Conservation (phyloP, 2,888 invertebrate genomes). For the Anthoptus insignis region DNA sequence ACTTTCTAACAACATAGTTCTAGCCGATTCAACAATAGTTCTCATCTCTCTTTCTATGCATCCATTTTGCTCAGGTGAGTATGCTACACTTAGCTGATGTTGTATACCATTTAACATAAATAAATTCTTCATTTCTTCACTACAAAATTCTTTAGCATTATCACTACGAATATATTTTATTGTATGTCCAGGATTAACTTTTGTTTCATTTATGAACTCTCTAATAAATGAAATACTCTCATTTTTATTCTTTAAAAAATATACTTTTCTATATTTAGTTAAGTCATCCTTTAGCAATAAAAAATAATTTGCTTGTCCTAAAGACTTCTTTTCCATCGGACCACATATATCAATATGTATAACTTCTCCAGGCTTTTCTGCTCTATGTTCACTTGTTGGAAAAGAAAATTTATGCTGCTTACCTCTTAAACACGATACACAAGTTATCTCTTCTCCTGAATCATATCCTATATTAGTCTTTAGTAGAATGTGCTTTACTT, state of each 20-base stretch:
- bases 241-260: slow-evolving; percentile 5
- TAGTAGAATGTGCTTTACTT: slow-evolving; percentile 15
- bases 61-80: slow-evolving; percentile 25
- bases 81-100: not conserved
- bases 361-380: slow-evolving; percentile 15
- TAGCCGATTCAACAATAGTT: slow-evolving; percentile 57
- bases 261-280: slow-evolving; percentile 7
- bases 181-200: slow-evolving; percentile 1
- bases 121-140: not conserved
- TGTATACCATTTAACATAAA: not conserved
- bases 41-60: slow-evolving; percentile 35
- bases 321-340: slow-evolving; percentile 16
- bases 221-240: not conserved
- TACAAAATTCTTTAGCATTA: slow-evolving; percentile 7
- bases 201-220: not conserved
- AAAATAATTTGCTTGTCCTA: slow-evolving; percentile 20
- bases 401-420: not conserved
- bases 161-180: slow-evolving; percentile 6
- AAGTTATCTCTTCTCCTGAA: not conserved
- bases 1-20: slow-evolving; percentile 41
- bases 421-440: not conserved
- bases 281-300: slow-evolving; percentile 31
- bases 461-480: not conserved
- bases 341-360: slow-evolving; percentile 27
- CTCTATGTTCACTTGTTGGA: not conserved